phyloP scores from a whole-genome alignment of 1,140 invertebrate genomes.

The Epicauta chinensis region DNA sequence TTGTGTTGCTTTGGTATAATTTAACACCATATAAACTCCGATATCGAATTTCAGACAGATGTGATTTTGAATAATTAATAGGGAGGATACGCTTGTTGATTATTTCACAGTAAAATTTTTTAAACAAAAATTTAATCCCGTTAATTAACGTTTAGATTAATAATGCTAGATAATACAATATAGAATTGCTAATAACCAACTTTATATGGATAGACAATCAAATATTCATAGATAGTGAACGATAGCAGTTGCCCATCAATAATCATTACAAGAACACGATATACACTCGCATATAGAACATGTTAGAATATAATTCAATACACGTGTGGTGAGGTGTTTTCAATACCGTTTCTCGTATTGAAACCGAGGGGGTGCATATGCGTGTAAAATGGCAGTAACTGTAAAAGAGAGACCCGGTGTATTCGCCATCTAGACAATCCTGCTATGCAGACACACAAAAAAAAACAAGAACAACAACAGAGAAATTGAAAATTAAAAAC shows the following conservation, averaged over 20 bases:
- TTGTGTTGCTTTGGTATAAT: conserved; percentile 11
- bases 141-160: no score
- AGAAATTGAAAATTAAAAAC: no score
- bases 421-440: neutral
- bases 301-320: conserved; percentile 18
- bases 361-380: conserved; percentile 22
- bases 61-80: conserved; percentile 20
- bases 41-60: conserved; percentile 26
- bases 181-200: no score
- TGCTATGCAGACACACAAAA: no score
- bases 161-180: no score
- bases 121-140: no score
- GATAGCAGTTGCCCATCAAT: conserved; percentile 16
- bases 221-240: conserved; percentile 14
- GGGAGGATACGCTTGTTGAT: neutral
- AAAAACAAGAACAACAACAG: no score
- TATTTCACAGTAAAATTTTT: neutral
- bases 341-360: conserved; percentile 15
- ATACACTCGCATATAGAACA: conserved; percentile 1
- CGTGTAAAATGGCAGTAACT: conserved; percentile 19
- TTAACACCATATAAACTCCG: conserved; percentile 21
- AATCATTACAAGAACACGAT: conserved; percentile 18
- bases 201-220: conserved; percentile 12
- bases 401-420: conserved; percentile 14
- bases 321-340: conserved; percentile 15